Conservation (phyloP, 2,113 vertebrate genomes). For the Polyodon spathula region DNA sequence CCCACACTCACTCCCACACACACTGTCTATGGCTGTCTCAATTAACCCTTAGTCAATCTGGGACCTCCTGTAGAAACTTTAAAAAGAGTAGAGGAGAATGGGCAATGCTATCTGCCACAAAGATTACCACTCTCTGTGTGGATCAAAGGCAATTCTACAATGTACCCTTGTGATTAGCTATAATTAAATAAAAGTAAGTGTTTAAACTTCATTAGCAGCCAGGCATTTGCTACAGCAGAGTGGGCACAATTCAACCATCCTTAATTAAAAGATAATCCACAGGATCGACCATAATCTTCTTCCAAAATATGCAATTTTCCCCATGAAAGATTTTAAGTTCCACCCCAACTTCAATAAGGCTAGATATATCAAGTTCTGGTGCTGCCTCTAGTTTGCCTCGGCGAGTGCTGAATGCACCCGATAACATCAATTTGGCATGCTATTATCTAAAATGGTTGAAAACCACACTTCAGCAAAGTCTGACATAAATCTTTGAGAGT, state of each 20-base stretch:
- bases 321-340: constrained; percentile 57
- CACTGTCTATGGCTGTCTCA: constrained; percentile 59
- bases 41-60: constrained; percentile 81
- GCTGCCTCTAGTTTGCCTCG: constrained; percentile 50
- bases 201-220: constrained; percentile 99
- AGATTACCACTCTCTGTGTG: constrained; percentile 80
- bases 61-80: constrained; percentile 72
- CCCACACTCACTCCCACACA: constrained; percentile 9
- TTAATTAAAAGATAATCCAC: constrained; percentile 99
- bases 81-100: constrained; percentile 72
- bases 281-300: constrained; percentile 86
- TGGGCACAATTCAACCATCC: constrained; percentile 95
- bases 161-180: constrained; percentile 85
- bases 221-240: constrained; percentile 89
- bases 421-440: constrained; percentile 98
- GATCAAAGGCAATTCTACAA: constrained; percentile 95
- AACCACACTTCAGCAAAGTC: constrained; percentile 97
- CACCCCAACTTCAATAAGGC: constrained; percentile 62
- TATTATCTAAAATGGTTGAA: constrained; percentile 99
- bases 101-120: constrained; percentile 85
- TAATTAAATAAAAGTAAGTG: constrained; percentile 99
- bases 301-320: constrained; percentile 77
- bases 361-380: constrained; percentile 54
- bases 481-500: constrained; percentile 99
- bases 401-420: constrained; percentile 68